A percentile compares a stretch with the other conserved stretches of the same genome.
phyloP scores from a whole-genome alignment of 2,113 vertebrate genomes.

The Nipponia nippon region DNA sequence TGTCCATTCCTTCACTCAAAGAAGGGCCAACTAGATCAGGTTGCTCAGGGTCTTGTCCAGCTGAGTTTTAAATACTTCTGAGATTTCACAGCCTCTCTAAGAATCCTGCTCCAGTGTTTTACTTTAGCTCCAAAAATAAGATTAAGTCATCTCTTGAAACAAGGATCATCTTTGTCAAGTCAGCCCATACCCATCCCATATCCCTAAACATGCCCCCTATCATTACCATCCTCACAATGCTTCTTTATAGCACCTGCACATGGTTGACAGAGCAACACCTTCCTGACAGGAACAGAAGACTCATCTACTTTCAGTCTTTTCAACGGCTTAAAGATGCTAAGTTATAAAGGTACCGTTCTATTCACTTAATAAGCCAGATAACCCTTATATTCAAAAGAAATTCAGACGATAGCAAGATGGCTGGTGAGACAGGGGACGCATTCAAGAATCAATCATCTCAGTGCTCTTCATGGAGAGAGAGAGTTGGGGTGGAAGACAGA shows the following conservation, averaged over 20 bases:
- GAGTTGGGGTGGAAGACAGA: background rate
- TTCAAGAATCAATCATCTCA: background rate
- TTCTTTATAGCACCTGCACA: background rate
- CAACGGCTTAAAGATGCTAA: background rate
- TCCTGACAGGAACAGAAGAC: background rate
- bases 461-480: background rate
- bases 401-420: background rate
- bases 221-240: background rate
- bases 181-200: background rate
- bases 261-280: background rate
- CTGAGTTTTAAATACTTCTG: background rate
- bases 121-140: background rate
- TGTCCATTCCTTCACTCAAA: background rate
- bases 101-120: background rate
- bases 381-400: background rate
- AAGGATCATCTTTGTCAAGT: background rate
- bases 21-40: background rate
- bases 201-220: rapidly evolving
- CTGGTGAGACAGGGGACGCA: background rate
- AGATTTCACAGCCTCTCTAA: background rate
- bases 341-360: background rate
- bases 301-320: background rate
- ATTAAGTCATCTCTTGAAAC: background rate
- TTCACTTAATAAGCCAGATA: background rate
- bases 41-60: background rate